These are phyloP conservation scores for Erythrolamprus reginae DNA, from an alignment of 2,113 vertebrate genomes.

Conservation along the genomic window DNA sequence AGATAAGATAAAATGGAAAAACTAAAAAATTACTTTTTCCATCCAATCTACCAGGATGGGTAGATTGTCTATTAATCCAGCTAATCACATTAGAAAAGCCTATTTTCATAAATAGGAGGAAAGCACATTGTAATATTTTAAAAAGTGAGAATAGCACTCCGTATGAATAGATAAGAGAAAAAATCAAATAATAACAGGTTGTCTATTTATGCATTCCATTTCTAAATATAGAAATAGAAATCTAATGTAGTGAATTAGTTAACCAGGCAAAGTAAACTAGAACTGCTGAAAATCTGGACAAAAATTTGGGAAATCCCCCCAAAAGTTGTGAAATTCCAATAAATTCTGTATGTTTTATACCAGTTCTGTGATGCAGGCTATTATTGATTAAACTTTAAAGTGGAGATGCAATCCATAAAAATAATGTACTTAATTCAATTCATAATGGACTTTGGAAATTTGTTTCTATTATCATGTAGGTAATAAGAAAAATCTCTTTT, in stretches of 20 bases:
- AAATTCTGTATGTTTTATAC: neutral
- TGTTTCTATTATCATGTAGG: neutral
- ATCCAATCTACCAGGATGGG: neutral
- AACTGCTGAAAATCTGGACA: neutral
- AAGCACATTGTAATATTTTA: neutral
- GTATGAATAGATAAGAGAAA: neutral
- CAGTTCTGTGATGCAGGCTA: neutral
- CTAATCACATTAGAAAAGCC: neutral
- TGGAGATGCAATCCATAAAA: neutral
- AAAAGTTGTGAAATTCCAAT: neutral
- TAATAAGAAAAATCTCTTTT: neutral
- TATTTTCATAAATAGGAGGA: neutral
- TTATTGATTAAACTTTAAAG: neutral
- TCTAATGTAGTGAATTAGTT: neutral
- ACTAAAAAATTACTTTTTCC: too few relatives aligned
- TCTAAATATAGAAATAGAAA: neutral
- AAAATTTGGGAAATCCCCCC: neutral
- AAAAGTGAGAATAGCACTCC: neutral
- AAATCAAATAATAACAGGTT: neutral
- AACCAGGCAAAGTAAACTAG: neutral
- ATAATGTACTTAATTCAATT: neutral
- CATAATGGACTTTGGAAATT: neutral
- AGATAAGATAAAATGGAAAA: neutral
- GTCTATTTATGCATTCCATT: neutral
- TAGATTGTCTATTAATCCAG: neutral